Percentiles rank a stretch among this genome's conserved stretches.
Evolutionary conservation across 2,797 vertebrate genomes (phyloP).

Genomic region (Acrossocheilus wenchowensis): DNA sequence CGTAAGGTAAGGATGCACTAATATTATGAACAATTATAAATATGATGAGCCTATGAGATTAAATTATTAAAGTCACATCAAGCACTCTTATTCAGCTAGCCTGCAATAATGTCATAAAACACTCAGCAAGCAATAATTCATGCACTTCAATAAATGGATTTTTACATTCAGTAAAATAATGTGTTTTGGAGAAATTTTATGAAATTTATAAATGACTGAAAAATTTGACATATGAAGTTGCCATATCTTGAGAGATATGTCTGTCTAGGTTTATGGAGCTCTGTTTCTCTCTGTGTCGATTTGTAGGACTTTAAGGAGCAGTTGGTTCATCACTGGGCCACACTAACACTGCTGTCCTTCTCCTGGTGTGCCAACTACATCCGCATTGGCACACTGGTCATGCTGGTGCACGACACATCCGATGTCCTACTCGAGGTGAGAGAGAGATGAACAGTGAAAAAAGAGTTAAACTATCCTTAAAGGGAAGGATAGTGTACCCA

Average conservation of each 20-base stretch:
- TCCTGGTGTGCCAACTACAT: slow-evolving; percentile 94
- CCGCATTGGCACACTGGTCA: slow-evolving; percentile 89
- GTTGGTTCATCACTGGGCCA: slow-evolving; percentile 90
- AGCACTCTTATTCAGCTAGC: background rate
- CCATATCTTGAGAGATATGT: background rate
- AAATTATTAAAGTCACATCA: background rate
- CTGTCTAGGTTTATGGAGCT: background rate
- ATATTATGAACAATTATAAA: background rate
- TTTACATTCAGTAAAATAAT: background rate
- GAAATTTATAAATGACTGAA: background rate
- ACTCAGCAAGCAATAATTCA: background rate
- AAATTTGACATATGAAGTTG: background rate
- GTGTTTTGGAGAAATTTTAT: background rate
- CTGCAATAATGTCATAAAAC: background rate
- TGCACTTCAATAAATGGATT: background rate
- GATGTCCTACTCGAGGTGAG: slow-evolving; percentile 91
- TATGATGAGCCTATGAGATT: background rate
- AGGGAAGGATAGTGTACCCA: background rate
- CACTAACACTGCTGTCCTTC: slow-evolving; percentile 85
- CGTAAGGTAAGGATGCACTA: slow-evolving; percentile 86
- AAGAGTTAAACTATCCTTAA: background rate
- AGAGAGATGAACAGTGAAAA: background rate
- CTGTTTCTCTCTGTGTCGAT: slow-evolving; percentile 18
- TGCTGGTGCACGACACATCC: slow-evolving; percentile 87
- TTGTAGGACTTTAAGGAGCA: slow-evolving; percentile 89